Evolutionary conservation across 1,140 invertebrate genomes (phyloP).

Genomic region (Hydropsyche tenuis): DNA sequence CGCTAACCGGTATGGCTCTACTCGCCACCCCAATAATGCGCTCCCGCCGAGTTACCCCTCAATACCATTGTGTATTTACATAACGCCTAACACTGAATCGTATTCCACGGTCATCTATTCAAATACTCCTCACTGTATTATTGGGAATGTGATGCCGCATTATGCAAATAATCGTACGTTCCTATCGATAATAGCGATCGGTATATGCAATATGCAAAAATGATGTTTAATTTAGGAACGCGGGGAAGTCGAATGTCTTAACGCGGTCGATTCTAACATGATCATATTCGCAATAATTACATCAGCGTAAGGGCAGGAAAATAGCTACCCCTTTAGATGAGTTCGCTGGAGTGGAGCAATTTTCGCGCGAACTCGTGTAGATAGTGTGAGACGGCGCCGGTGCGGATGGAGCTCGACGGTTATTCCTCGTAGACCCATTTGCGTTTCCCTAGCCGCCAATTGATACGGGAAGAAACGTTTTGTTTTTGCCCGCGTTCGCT

Average conservation of each 20-base stretch:
- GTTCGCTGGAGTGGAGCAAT: conserved; percentile 22
- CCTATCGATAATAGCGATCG: too few relatives aligned
- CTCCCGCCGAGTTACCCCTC: not conserved
- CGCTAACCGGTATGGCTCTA: conserved; percentile 27
- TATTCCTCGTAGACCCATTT: conserved; percentile 35
- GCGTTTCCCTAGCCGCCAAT: conserved; percentile 33
- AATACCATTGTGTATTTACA: too few relatives aligned
- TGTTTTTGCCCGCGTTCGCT: conserved; percentile 25
- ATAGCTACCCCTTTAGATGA: conserved; percentile 2
- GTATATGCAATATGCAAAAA: too few relatives aligned
- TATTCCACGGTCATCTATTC: conserved; percentile 14
- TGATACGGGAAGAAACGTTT: conserved; percentile 32
- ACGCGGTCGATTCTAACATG: not conserved
- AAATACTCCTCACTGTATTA: too few relatives aligned
- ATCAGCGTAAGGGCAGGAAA: not conserved
- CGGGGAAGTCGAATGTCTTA: too few relatives aligned
- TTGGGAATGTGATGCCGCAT: too few relatives aligned
- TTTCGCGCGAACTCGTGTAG: conserved; percentile 17
- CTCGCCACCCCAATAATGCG: not conserved
- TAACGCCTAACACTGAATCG: too few relatives aligned
- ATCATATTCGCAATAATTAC: conserved; percentile 3
- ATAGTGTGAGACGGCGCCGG: not conserved
- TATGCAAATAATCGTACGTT: too few relatives aligned
- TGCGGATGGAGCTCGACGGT: conserved; percentile 14
- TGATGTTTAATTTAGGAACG: too few relatives aligned